These are phyloP conservation scores for Drosophila austrosaltans DNA, from an alignment of 2,888 invertebrate species.

Conservation along the genomic window DNA sequence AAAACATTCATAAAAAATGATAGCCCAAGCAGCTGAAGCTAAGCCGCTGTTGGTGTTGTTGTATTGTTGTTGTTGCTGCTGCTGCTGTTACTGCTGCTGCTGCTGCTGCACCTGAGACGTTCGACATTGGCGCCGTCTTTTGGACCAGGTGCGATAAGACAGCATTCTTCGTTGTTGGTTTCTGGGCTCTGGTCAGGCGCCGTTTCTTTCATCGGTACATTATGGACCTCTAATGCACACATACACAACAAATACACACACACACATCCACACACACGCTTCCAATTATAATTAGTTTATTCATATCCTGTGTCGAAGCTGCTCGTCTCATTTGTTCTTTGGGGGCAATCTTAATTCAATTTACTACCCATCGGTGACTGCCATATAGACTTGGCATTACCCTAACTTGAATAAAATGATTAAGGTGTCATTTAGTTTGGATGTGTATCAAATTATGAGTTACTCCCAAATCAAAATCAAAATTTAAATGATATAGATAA, in stretches of 20 bases:
- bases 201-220: constrained; percentile 49
- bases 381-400: constrained; percentile 46
- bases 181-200: constrained; percentile 53
- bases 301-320: constrained; percentile 77
- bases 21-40: constrained; percentile 39
- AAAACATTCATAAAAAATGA: constrained; percentile 50
- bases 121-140: constrained; percentile 67
- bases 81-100: constrained; percentile 21
- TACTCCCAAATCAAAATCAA: no score
- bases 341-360: constrained; percentile 76
- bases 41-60: constrained; percentile 15
- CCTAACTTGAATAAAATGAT: constrained; percentile 25
- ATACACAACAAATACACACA: constrained; percentile 8
- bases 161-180: constrained; percentile 67
- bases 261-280: constrained; percentile 19
- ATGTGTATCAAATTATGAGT: no score
- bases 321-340: constrained; percentile 72
- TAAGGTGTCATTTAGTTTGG: background rate
- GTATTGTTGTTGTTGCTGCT: constrained; percentile 12
- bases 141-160: constrained; percentile 74
- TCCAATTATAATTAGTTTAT: constrained; percentile 77
- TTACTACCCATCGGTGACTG: constrained; percentile 54
- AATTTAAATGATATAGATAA: no score
- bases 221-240: constrained; percentile 72
- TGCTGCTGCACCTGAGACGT: constrained; percentile 55